Conservation (phyloP, 2,888 invertebrate genomes). For the Prenolepis imparis region DNA sequence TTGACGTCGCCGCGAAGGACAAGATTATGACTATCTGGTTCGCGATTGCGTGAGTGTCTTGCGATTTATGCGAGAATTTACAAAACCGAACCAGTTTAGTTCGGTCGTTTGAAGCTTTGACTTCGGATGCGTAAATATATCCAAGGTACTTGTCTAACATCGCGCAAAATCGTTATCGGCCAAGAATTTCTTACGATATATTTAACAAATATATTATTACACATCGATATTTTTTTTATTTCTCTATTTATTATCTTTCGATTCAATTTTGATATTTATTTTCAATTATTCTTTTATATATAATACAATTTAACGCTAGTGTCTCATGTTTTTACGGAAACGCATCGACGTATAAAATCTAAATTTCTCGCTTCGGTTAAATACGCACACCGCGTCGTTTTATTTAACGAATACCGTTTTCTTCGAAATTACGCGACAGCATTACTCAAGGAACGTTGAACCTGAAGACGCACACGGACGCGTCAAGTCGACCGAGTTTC, state of each 20-base stretch:
- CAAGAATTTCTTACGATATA: background rate
- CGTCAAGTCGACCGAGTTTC: conserved; percentile 35
- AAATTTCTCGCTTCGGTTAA: conserved; percentile 25
- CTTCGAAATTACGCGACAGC: conserved; percentile 34
- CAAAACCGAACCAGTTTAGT: conserved; percentile 19
- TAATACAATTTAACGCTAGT: background rate
- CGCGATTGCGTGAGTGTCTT: conserved; percentile 41
- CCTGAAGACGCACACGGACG: conserved; percentile 28
- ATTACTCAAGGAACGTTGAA: conserved; percentile 46
- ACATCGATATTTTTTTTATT: background rate
- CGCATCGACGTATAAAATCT: conserved; percentile 9
- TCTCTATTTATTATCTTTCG: background rate
- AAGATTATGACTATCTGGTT: conserved; percentile 51
- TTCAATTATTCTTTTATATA: too few relatives aligned
- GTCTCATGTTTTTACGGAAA: conserved; percentile 3
- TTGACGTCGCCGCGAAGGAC: conserved; percentile 48
- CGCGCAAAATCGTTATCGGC: background rate
- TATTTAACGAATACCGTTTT: conserved; percentile 26
- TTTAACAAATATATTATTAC: background rate
- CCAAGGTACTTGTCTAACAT: background rate
- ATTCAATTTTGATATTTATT: background rate
- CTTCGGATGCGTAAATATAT: background rate
- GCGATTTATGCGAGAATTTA: conserved; percentile 48
- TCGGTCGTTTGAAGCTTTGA: background rate
- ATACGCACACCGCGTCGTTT: conserved; percentile 7